Base-by-base conservation (phyloP, 2,888 invertebrate species). In the Thalpophila matura region DNA sequence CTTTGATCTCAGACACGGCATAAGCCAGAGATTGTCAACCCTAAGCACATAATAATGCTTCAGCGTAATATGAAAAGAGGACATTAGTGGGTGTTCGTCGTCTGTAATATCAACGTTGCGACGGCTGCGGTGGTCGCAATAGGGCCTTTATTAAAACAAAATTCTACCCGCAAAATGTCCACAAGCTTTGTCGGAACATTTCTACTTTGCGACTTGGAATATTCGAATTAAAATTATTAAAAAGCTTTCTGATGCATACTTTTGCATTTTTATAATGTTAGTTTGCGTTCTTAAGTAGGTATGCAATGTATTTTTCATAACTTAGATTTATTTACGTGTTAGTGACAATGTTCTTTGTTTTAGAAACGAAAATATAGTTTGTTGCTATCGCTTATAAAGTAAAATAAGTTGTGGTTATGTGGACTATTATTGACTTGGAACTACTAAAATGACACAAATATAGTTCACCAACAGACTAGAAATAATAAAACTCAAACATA, bases 81-180 rank as follows among this genome's bases (percentile, higher is more conserved):
- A 85, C 93, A 91, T 93, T 94, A 93, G 92, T 89, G 92, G 91
- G 89, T 91, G 92, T 92, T 93, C 91, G 87, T 84, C 84, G 86
- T 83, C 79, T 80, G 75, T 90, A 92, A 92, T 93, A 92, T 91
- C 87, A 86, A 84, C 82, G 84, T 79, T 87, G 91, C 91, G 90
- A 90, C 93, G 91, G 92, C 92, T 92, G 94, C 84, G 85, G 86
- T 83, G 84, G 82, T 82, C 85, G 86, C 89, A 88, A 88, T 87
- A 87, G 87, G 83, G 88, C 92, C 90, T 94, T 94, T 94, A 94
- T 94, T 94, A 94, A 94, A 94, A 93, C 93, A 92, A 92, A 93
- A 93, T 93, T 92, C 89, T 86, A 83, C 85, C 93, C 94, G 72
- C 93, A 91, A 90, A 93, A 89, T 86, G 89, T 89, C 91, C 92